Percentiles rank a stretch among this genome's conserved stretches.
These are phyloP conservation scores for Liodrosophila aerea DNA, from an alignment of 2,888 invertebrate genomes.

Conservation along the genomic window DNA sequence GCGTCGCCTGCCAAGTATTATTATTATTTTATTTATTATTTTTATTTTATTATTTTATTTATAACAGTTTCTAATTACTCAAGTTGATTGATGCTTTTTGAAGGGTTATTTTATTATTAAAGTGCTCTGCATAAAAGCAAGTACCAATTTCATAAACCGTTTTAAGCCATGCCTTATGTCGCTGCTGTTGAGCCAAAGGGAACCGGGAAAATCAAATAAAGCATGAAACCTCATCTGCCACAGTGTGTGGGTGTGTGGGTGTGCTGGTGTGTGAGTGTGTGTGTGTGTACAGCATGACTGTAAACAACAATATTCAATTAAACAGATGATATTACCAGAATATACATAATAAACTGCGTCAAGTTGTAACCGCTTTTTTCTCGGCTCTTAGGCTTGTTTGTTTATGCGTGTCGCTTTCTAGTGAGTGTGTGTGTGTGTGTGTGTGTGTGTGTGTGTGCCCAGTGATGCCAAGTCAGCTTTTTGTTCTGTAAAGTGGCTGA, in stretches of 20 bases:
- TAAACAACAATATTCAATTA: slow-evolving; percentile 59
- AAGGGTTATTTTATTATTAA: no score
- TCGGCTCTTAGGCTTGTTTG: slow-evolving; percentile 19
- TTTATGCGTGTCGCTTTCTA: slow-evolving; percentile 1
- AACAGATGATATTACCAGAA: slow-evolving; percentile 45
- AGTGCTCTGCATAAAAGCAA: no score
- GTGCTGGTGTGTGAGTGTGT: slow-evolving; percentile 1
- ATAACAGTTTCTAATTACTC: no score
- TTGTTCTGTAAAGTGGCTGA: no score
- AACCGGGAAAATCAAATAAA: slow-evolving; percentile 20
- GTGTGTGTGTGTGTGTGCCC: no score
- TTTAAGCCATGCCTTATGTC: no score
- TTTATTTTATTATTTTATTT: no score
- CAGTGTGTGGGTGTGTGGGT: neutral
- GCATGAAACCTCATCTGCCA: slow-evolving; percentile 26
- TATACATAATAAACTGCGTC: slow-evolving; percentile 45
- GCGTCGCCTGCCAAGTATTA: no score
- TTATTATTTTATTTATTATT: no score
- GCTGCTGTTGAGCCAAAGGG: neutral
- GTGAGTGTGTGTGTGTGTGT: neutral
- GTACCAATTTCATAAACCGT: no score
- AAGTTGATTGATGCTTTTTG: no score
- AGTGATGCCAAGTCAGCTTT: no score
- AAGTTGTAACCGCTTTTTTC: slow-evolving; percentile 26
- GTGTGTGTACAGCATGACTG: slow-evolving; percentile 30